phyloP scores from a whole-genome alignment of 2,797 vertebrate genomes.

The Acanthornis magna region DNA sequence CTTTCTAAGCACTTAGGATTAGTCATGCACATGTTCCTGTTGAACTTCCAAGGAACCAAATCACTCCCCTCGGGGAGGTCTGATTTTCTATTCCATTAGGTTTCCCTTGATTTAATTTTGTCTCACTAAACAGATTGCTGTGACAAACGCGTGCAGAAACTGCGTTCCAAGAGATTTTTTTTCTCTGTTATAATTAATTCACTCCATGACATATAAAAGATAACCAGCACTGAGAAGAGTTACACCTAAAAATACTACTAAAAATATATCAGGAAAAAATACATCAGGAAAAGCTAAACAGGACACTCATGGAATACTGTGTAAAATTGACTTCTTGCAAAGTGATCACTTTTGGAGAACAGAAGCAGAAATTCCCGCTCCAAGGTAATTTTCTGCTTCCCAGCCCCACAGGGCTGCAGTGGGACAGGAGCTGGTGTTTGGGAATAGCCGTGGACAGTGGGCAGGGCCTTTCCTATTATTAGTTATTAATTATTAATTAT shows the following conservation, averaged over 20 bases:
- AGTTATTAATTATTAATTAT: too few species aligned
- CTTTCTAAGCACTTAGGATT: not conserved
- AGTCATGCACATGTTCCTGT: not conserved
- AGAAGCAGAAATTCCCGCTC: not conserved
- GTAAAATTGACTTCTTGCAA: not conserved
- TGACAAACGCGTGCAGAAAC: not conserved
- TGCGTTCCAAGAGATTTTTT: not conserved
- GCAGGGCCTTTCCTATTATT: not conserved
- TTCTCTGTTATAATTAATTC: not conserved
- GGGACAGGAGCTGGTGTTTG: not conserved
- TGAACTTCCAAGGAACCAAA: not conserved
- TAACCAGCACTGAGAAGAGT: not conserved
- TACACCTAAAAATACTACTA: not conserved
- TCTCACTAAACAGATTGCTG: not conserved
- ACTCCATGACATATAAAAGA: not conserved
- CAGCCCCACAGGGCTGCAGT: not conserved
- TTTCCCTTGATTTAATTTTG: not conserved
- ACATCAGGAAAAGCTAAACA: not conserved
- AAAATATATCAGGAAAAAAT: not conserved
- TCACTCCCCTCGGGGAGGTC: not conserved
- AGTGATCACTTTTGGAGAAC: fast-evolving
- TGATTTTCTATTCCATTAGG: not conserved
- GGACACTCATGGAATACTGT: not conserved
- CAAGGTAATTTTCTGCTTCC: not conserved
- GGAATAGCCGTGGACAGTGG: not conserved